A percentile compares a stretch with the other conserved stretches of the same genome.
phyloP scores from a whole-genome alignment of 2,797 vertebrate species.

The Hozukius guyotensis region DNA sequence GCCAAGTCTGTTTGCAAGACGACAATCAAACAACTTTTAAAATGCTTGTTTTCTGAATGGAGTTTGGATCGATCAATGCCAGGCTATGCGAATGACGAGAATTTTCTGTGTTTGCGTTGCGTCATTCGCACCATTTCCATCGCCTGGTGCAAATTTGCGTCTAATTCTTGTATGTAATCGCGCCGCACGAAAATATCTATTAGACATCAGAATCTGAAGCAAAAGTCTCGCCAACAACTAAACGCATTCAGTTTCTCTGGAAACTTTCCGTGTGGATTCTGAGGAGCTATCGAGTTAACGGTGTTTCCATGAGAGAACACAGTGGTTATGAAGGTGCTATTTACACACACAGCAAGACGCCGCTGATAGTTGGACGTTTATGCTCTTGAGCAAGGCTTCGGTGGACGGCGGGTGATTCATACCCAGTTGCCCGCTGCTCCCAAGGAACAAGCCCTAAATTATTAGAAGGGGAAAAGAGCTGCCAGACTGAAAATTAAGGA shows the following conservation, averaged over 20 bases:
- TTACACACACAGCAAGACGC: slow-evolving; percentile 59
- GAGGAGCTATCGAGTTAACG: slow-evolving; percentile 28
- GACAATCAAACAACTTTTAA: too few relatives aligned
- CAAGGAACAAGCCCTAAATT: slow-evolving; percentile 78
- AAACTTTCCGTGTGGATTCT: slow-evolving; percentile 44
- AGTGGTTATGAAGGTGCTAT: slow-evolving; percentile 51
- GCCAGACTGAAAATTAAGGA: slow-evolving; percentile 81
- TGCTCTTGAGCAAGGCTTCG: slow-evolving; percentile 54
- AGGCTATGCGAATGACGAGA: too few relatives aligned
- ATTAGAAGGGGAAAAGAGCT: slow-evolving; percentile 72
- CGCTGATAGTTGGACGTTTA: slow-evolving; percentile 44
- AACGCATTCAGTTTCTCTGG: neutral
- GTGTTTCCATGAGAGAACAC: slow-evolving; percentile 63
- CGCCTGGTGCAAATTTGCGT: too few relatives aligned
- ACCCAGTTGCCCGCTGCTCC: slow-evolving; percentile 66
- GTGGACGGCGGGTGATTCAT: slow-evolving; percentile 70
- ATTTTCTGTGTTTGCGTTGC: too few relatives aligned
- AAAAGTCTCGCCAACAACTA: neutral
- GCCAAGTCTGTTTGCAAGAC: too few relatives aligned
- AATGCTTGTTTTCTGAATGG: too few relatives aligned
- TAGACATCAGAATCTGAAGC: neutral
- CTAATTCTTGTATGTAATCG: too few relatives aligned
- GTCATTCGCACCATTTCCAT: too few relatives aligned
- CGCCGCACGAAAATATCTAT: too few relatives aligned
- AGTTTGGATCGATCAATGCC: too few relatives aligned